Evolutionary conservation across 2,797 vertebrate genomes (phyloP).

Genomic region (Xyrichtys novacula): DNA sequence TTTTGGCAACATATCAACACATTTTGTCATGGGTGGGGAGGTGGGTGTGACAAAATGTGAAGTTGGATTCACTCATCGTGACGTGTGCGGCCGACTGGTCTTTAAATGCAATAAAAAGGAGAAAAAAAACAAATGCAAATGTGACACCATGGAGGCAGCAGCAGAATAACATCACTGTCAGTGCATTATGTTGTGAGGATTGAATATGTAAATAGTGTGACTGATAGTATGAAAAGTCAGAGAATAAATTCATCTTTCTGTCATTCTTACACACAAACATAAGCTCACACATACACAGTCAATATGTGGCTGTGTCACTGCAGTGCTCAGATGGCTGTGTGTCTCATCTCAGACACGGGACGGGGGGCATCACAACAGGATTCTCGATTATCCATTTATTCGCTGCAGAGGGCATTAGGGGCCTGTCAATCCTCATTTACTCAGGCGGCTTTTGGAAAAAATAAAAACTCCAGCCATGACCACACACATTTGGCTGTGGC

Average conservation of each 20-base stretch:
- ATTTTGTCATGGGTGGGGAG: conserved; percentile 25
- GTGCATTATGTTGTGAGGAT: conserved; percentile 64
- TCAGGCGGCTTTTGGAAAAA: conserved; percentile 46
- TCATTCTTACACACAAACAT: conserved; percentile 46
- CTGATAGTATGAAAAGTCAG: conserved; percentile 64
- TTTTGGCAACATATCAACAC: neutral
- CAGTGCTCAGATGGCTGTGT: conserved; percentile 73
- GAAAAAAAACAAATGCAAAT: conserved; percentile 19
- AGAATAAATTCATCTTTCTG: conserved; percentile 75
- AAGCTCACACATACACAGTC: conserved; percentile 44
- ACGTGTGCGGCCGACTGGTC: conserved; percentile 21
- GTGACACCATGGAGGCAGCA: conserved; percentile 47
- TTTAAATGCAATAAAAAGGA: conserved; percentile 28
- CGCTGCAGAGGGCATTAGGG: conserved; percentile 75
- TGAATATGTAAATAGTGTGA: conserved; percentile 77
- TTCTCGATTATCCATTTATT: conserved; percentile 80
- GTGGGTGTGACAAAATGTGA: conserved; percentile 32
- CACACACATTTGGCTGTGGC: conserved; percentile 39
- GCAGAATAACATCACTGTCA: conserved; percentile 70
- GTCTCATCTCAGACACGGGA: conserved; percentile 73
- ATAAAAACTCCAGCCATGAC: conserved; percentile 38
- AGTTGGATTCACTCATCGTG: conserved; percentile 32
- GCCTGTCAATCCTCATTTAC: conserved; percentile 79
- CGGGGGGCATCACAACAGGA: conserved; percentile 70
- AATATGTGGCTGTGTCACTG: conserved; percentile 73